phyloP scores from a whole-genome alignment of 2,113 vertebrate genomes.

The Crotalus tigris region DNA sequence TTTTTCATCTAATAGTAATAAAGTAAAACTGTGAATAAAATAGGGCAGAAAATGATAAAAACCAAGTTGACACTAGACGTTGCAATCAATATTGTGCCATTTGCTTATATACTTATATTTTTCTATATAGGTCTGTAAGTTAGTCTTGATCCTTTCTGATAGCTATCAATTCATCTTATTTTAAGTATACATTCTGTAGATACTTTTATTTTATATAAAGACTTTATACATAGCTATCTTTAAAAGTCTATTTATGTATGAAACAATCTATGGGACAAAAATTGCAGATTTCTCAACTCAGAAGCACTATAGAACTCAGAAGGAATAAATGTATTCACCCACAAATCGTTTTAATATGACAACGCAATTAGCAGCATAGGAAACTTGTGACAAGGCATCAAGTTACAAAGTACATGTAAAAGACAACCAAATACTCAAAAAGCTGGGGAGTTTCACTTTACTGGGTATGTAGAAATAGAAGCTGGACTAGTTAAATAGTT shows the following conservation, averaged over 20 bases:
- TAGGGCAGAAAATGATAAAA: neutral
- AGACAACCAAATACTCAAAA: neutral
- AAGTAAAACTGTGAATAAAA: neutral
- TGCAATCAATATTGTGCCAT: neutral
- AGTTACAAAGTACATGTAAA: neutral
- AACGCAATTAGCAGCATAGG: neutral
- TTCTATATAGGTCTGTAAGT: neutral
- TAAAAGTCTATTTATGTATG: neutral
- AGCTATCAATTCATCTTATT: neutral
- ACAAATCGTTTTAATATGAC: neutral
- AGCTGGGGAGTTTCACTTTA: neutral
- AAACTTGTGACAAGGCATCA: neutral
- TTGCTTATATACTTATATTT: neutral
- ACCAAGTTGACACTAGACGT: neutral
- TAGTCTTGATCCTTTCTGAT: neutral
- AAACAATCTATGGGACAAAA: neutral
- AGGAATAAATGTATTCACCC: neutral
- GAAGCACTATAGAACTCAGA: neutral
- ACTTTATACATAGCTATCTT: neutral
- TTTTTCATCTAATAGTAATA: neutral
- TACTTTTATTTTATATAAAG: neutral
- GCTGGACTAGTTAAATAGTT: neutral
- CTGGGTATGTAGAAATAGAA: neutral
- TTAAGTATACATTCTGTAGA: neutral
- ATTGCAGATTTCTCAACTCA: neutral